Evolutionary conservation across 2,113 vertebrate species (phyloP), one percentile per base, ranked within the genome.

Genomic region (Mustela nigripes): DNA sequence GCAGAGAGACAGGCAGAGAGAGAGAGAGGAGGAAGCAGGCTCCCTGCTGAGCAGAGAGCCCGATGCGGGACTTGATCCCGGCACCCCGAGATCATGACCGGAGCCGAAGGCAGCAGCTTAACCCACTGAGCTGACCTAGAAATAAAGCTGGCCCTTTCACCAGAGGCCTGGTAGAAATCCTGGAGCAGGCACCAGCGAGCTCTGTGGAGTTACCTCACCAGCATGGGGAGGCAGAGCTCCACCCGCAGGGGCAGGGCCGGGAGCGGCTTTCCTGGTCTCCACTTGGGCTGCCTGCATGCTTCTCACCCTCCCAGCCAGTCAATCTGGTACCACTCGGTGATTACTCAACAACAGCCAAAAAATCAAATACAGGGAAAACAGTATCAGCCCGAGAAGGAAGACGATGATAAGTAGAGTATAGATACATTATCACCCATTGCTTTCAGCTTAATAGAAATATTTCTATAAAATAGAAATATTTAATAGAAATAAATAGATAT

Each of bases 381-480:
- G 1, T 45, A 76, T 79, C 63, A 96, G 36, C 76, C 48, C 5
- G 4, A 33, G 60, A 95, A 93, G 36, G 63, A 71, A 95, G 78
- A 93, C 6, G 39, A 36, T 33, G 95, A 33, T 90, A 87, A 71
- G 63, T 56, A 53, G 4, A 79, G 85, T 86, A 95, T 11, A 82
- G 88, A 76, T 82, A 71, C 6, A 22, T 79, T 92, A 89, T 65
- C 73, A 94, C 33, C 67, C 58, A 94, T 81, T 88, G 60, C 73
- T 76, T 97, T 96, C 65, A 62, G 76, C 83, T 98, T 91, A 90
- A 97, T 39, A 86, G 69, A 95, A 97, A 97, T 62, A 81, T 80
- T 90, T 97, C 90, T 53, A 53, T 53, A 53, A 53, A 16, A 53
- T 16, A 56, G 18, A 56, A 56, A 16, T 53, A 53, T 53, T 53